phyloP scores from a whole-genome alignment of 2,888 invertebrate species.

The Thecocarcelia acutangulata region DNA sequence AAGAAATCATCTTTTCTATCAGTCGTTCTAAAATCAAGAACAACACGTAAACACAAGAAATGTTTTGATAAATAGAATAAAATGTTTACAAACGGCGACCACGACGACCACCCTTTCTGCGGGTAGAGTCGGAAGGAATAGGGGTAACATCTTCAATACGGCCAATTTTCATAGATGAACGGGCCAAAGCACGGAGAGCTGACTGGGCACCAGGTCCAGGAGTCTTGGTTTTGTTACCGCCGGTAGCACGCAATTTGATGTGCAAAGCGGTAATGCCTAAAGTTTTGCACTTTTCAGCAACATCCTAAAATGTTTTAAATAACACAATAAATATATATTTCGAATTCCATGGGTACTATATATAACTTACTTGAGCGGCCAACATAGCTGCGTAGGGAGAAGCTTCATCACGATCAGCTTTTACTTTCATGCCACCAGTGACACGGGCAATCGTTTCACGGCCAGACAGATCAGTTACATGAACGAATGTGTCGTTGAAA shows the following conservation, averaged over 20 bases:
- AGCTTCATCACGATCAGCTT: slow-evolving; percentile 99
- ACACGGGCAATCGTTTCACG: slow-evolving; percentile 96
- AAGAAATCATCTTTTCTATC: slow-evolving; percentile 31
- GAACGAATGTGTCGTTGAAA: slow-evolving; percentile 99
- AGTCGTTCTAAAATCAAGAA: slow-evolving; percentile 50
- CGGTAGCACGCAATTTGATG: slow-evolving; percentile 98
- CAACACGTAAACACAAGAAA: slow-evolving; percentile 40
- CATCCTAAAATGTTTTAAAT: slow-evolving; percentile 86
- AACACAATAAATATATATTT: not conserved
- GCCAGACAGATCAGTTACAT: slow-evolving; percentile 99
- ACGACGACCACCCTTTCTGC: slow-evolving; percentile 99
- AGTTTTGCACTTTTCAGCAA: slow-evolving; percentile 98
- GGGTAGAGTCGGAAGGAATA: slow-evolving; percentile 98
- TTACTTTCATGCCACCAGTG: slow-evolving; percentile 99
- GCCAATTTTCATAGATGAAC: slow-evolving; percentile 99
- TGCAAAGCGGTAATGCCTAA: slow-evolving; percentile 99
- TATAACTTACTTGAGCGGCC: slow-evolving; percentile 95
- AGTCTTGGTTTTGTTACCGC: slow-evolving; percentile 99
- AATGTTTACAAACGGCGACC: slow-evolving; percentile 96
- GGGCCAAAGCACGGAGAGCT: slow-evolving; percentile 97
- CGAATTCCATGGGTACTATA: not conserved
- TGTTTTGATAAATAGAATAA: slow-evolving; percentile 23
- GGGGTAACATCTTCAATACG: slow-evolving; percentile 99
- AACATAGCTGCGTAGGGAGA: slow-evolving; percentile 99
- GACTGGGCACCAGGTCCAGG: slow-evolving; percentile 99